phyloP scores from a whole-genome alignment of 2,113 vertebrate species.

The Sigmodon hispidus region DNA sequence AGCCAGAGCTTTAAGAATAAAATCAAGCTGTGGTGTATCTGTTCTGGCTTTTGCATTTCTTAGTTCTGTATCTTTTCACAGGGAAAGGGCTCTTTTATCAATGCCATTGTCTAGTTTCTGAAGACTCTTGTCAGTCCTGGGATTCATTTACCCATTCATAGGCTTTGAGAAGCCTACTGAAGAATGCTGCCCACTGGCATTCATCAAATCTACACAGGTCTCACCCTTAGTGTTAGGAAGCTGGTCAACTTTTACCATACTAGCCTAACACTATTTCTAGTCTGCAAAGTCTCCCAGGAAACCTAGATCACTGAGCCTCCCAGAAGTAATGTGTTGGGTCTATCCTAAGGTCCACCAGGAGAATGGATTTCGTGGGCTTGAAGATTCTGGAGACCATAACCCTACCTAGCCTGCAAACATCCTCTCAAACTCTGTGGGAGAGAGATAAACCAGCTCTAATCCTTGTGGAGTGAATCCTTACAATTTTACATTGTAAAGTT shows the following conservation, averaged over 20 bases:
- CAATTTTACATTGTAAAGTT: neutral
- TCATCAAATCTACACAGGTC: neutral
- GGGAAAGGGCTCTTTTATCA: neutral
- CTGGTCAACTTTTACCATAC: neutral
- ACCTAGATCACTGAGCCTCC: neutral
- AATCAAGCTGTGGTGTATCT: neutral
- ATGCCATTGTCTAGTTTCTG: neutral
- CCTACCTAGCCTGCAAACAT: neutral
- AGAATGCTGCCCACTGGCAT: neutral
- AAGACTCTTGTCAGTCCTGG: neutral
- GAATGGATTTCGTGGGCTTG: neutral
- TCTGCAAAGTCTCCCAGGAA: neutral
- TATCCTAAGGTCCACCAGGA: neutral
- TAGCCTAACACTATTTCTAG: neutral
- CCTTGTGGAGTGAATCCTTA: neutral
- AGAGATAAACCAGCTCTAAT: neutral
- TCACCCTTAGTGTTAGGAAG: neutral
- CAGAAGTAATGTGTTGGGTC: conserved; percentile 3
- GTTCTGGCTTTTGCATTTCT: neutral
- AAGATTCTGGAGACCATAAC: neutral
- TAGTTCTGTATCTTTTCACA: neutral
- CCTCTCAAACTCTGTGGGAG: neutral
- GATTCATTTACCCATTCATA: neutral
- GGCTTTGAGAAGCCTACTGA: neutral
- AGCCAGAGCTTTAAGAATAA: neutral